These are phyloP conservation scores for Vireo griseus DNA, from an alignment of 2,797 vertebrate genomes.

Conservation along the genomic window DNA sequence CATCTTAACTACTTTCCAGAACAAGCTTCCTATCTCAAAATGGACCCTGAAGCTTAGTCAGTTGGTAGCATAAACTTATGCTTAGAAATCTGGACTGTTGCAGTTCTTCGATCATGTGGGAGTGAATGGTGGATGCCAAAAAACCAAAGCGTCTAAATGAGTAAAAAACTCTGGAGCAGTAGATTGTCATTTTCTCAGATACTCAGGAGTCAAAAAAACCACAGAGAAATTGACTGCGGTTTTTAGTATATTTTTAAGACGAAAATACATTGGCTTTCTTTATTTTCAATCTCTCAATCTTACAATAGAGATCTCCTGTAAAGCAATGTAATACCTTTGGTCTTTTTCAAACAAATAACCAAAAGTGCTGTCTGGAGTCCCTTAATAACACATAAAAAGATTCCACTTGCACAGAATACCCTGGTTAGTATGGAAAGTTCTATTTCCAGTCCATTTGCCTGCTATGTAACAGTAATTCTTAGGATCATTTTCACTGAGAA, in stretches of 20 bases:
- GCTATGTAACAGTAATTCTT: neutral
- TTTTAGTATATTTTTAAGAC: neutral
- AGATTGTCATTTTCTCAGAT: neutral
- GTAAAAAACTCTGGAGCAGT: neutral
- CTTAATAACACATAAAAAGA: neutral
- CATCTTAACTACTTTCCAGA: neutral
- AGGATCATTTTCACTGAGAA: neutral
- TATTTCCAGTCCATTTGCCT: neutral
- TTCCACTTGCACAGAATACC: neutral
- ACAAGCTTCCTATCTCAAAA: neutral
- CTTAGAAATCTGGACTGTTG: neutral
- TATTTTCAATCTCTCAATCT: neutral
- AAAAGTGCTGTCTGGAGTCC: neutral
- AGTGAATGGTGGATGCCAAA: neutral
- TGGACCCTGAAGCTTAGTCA: neutral
- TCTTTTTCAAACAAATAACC: neutral
- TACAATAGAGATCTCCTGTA: neutral
- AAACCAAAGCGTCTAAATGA: neutral
- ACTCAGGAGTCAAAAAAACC: neutral
- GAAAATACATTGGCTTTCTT: neutral
- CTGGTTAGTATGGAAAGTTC: neutral
- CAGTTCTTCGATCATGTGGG: neutral
- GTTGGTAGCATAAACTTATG: neutral
- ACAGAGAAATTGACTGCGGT: neutral
- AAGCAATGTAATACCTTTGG: neutral